Percentiles rank a stretch among this genome's conserved stretches.
These are phyloP conservation scores for Girardinus metallicus DNA, from an alignment of 2,797 vertebrate species.

Conservation along the genomic window DNA sequence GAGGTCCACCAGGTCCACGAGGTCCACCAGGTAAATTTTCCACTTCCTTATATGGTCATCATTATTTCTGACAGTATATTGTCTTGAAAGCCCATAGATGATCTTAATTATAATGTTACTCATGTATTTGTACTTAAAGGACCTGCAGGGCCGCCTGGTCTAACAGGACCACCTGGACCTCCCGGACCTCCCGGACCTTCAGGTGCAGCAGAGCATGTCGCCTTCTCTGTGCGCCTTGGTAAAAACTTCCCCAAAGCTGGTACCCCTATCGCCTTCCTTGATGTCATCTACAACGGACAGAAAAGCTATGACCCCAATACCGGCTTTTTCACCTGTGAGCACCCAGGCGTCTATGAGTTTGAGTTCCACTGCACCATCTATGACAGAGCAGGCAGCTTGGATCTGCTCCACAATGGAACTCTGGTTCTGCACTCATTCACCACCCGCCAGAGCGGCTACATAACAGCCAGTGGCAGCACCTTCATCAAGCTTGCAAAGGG, in stretches of 20 bases:
- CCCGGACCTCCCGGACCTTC: conserved; percentile 10
- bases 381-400: conserved; percentile 13
- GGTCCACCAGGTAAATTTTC: too few species aligned
- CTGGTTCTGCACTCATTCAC: conserved; percentile 63
- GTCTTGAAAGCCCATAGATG: too few species aligned
- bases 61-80: too few species aligned
- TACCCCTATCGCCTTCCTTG: conserved; percentile 45
- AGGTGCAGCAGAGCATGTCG: neutral
- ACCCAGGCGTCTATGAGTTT: conserved; percentile 72
- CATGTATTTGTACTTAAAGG: too few species aligned
- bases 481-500: conserved; percentile 42
- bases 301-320: conserved; percentile 43
- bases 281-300: conserved; percentile 68
- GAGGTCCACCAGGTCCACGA: too few species aligned
- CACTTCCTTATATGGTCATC: too few species aligned
- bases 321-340: conserved; percentile 60
- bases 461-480: conserved; percentile 52
- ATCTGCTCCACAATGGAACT: conserved; percentile 38
- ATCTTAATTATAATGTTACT: too few species aligned
- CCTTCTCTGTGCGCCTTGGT: conserved; percentile 56
- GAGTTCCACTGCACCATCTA: conserved; percentile 54
- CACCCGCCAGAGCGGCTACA: conserved; percentile 13
- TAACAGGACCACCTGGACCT: neutral
- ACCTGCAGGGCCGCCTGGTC: too few species aligned
- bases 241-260: conserved; percentile 14